Evolutionary conservation across 1,140 invertebrate species (phyloP).

Genomic region (Hormaphis cornu): DNA sequence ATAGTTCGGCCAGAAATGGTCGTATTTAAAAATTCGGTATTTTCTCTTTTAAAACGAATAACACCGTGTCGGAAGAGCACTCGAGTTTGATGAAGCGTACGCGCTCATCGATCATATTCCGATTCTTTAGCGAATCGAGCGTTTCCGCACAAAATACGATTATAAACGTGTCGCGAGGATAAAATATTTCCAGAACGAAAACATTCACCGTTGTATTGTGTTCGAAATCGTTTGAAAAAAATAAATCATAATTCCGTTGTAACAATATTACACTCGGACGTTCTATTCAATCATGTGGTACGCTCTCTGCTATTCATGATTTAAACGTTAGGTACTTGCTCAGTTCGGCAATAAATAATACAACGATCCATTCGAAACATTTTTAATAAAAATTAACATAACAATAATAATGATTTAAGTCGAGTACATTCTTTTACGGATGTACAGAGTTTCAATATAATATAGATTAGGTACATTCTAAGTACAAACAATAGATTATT

Average conservation of each 20-base stretch:
- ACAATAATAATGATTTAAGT: neutral
- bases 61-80: neutral
- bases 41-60: neutral
- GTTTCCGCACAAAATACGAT: neutral
- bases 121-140: neutral
- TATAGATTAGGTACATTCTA: too few species aligned
- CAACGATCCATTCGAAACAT: too few species aligned
- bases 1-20: neutral
- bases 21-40: neutral
- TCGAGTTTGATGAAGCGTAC: neutral
- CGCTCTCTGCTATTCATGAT: too few species aligned
- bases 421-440: too few species aligned
- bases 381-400: slow-evolving; percentile 1
- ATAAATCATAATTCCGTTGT: slow-evolving; percentile 10
- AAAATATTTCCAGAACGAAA: neutral
- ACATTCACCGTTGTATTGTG: neutral
- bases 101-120: neutral
- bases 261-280: neutral
- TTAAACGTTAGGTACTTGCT: neutral
- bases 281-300: neutral
- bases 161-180: neutral
- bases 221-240: neutral
- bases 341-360: too few species aligned
- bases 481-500: too few species aligned
- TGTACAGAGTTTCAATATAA: too few species aligned